Base-by-base conservation (phyloP, 1,140 invertebrate species). In the Penaeus indicus region DNA sequence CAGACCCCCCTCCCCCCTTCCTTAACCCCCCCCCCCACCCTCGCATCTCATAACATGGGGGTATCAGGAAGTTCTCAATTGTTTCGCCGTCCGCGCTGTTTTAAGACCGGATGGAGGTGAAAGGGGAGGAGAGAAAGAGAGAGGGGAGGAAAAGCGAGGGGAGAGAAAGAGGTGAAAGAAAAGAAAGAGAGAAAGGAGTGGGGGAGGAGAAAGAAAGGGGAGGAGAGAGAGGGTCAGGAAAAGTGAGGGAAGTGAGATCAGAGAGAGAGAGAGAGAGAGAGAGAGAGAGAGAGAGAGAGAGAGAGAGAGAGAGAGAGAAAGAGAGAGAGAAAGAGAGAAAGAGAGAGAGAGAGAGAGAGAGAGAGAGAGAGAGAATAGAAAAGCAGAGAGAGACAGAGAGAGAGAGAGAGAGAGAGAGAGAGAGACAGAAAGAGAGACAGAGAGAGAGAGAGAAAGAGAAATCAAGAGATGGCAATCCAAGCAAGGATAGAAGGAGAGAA, bases 151-250 rank as follows among this genome's bases (percentile, higher is more conserved):
- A 38, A 22, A 19, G 72, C 3, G 21, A 13, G 72, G 4, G 72
- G 21, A 77, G 42, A 38, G 72, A 18, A 77, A 38, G 27, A 77
- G 27, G 72, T 8, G 21, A 38, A 13, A 32, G 4, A 32, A 27
- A 22, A 7, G 72, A 5, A 19, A 13, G 72, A 32, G 72, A 42
- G 21, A 32, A 22, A n/a, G 72, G n/a, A 19, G n/a, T 8, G 4
- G 72, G 19, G 72, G 27, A 10, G n/a, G 8, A 27, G 11, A 27
- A 22, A 8, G 72, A 32, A 38, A 18, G 21, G 72, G 19, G 72
- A 32, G 21, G 72, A n/a, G 72, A 77, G 72, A 27, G 72, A 77
- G 72, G 63, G 32, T 62, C 62, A 72, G 67, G 42, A 62, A n/a
- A 18, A n/a, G 60, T 0, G 22, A 11, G 63, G 1, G 54, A 47